Evolutionary conservation across 2,888 invertebrate genomes (phyloP), one percentile per base, ranked within the genome.

Genomic region (Agonopterix arenella): DNA sequence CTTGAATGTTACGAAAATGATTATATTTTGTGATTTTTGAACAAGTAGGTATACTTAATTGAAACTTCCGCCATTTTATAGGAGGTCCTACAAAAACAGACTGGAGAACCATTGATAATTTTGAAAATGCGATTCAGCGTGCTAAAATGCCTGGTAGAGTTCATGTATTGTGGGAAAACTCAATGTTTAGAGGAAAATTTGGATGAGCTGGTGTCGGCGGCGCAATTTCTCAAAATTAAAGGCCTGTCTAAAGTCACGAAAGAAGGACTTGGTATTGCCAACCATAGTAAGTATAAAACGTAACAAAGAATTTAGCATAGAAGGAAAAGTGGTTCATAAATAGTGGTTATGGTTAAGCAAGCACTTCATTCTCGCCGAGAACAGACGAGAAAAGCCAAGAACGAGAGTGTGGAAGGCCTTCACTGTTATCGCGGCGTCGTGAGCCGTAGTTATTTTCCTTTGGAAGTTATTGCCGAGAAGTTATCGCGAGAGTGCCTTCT

Each of bases 161-260:
- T 93, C 64, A 94, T 94, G 92, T 94, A 94, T 68, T 93, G 93
- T 65, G 94, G 94, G 1, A 93, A 93, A 83, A 94, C 93, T 1
- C 91, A 92, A 59, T 91, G 94, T 58, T 81, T 91, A 47, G 93
- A 93, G 73, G 92, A 93, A 61, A 90, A 93, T 71, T 82, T 94
- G 58, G 92, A 93, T 60, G 92, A 93, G 61, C 73, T 94, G 46
- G 90, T 93, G 45, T 92, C 93, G 49, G 93, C 93, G 7, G 93
- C 93, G 18, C 93, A 92, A 70, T 91, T 93, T 65, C 91, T 94
- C 54, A 93, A 93, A 78, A 93, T 94, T 55, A 89, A 90, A 59
- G 90, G 90, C 5, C 72, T 92, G 9, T 90, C 91, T 11, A 90
- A 89, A 65, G 82, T 92, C 2, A 90, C 90, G n/a, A 85, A 89